These are phyloP conservation scores for Pedicia rivosa DNA, from an alignment of 2,888 invertebrate genomes.

Conservation along the genomic window DNA sequence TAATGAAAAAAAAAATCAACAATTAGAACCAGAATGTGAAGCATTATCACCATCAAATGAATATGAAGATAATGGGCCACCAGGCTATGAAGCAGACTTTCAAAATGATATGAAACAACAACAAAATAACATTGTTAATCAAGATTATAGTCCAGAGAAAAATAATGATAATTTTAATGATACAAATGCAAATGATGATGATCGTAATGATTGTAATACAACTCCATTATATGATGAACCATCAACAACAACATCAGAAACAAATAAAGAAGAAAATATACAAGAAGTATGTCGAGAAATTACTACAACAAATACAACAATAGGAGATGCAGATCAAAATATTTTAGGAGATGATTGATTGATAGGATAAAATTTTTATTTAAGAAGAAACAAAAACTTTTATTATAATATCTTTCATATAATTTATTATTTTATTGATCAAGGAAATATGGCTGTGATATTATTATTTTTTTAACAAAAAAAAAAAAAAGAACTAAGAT, in stretches of 20 bases:
- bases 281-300: not conserved
- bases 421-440: conserved; percentile 4
- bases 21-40: conserved; percentile 5
- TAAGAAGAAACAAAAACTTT: conserved; percentile 1
- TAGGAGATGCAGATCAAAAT: not conserved
- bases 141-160: conserved; percentile 8
- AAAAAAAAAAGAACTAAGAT: too few relatives aligned
- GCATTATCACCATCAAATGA: not conserved
- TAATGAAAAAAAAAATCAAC: conserved; percentile 1
- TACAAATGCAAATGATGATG: conserved; percentile 9
- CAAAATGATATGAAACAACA: conserved; percentile 6
- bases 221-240: conserved; percentile 24
- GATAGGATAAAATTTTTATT: conserved; percentile 1
- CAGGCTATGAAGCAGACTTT: conserved; percentile 7
- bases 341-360: too few relatives aligned
- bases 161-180: conserved; percentile 11
- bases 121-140: conserved; percentile 7
- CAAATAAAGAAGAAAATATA: not conserved
- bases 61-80: conserved; percentile 7
- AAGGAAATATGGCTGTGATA: conserved; percentile 7
- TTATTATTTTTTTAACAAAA: conserved; percentile 4
- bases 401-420: not conserved
- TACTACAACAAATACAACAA: too few relatives aligned
- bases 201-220: conserved; percentile 12
- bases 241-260: not conserved